Evolutionary conservation across 2,888 invertebrate genomes (phyloP), one percentile per base, ranked within the genome.

Genomic region (Pycnomerus fuliginosus): DNA sequence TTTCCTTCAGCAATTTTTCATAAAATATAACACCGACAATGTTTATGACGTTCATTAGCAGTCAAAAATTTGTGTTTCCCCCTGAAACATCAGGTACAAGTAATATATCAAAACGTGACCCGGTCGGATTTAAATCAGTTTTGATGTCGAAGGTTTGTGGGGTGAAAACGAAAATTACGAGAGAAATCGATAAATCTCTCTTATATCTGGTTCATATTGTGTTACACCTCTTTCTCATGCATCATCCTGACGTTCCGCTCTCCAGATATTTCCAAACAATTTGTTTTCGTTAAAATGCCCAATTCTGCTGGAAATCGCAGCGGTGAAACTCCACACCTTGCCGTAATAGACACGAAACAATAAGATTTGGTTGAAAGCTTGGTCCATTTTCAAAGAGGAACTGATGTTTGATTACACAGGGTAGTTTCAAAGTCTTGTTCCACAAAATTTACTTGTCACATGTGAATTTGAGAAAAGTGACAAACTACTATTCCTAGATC

Each of bases 221-320:
- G 38, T 38, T 37, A 29, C 28, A 32, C 31, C 41, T 32, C 36
- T 28, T 42, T 36, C 42, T 33, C 47, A 42, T 47, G 42, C 42
- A 47, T 47, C 47, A 47, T 42, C 38, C 42, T 47, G 47, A 47
- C 47, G 38, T 42, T 47, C 29, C 42, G 34, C 40, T 42, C 38
- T 37, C 37, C 14, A 42, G 47, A 37, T 42, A 47, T 47, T 47
- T 47, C 47, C 47, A 47, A 47, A 47, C 47, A 47, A 47, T 47
- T 47, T 47, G 47, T 47, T 47, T 42, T 30, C 24, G 41, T 47
- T 47, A 47, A 47, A 47, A 47, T 38, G 38, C 34, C 34, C 42
- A 42, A 47, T 42, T 42, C 34, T 30, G 33, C 27, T 12, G 36
- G 28, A 46, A 47, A 47, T 47, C 42, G 42, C 31, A 32, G 37